Conservation (phyloP, 2,797 vertebrate genomes). For the Clarias platycephalus region DNA sequence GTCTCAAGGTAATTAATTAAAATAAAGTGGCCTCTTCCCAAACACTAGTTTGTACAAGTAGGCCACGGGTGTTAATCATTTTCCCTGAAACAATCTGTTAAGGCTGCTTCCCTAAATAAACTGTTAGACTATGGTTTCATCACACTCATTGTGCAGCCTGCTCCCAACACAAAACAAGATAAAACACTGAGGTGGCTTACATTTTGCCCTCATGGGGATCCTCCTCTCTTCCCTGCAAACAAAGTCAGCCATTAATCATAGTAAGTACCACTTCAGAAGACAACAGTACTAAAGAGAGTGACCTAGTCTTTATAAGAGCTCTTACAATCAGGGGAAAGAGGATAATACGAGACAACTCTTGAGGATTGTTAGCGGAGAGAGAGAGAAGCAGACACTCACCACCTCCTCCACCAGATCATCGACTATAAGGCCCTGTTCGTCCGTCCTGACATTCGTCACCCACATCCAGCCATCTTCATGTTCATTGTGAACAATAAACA, state of each 20-base stretch:
- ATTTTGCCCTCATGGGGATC: conserved; percentile 99
- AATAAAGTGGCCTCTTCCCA: conserved; percentile 38
- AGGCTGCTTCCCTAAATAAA: conserved; percentile 19
- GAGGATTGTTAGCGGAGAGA: background rate
- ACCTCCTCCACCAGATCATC: conserved; percentile 97
- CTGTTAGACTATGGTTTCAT: conserved; percentile 20
- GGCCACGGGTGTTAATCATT: conserved; percentile 33
- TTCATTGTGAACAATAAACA: conserved; percentile 99
- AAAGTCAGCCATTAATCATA: conserved; percentile 43
- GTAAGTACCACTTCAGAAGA: conserved; percentile 23
- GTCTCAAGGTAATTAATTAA: conserved; percentile 34
- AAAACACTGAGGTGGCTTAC: conserved; percentile 75
- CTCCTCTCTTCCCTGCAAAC: conserved; percentile 90
- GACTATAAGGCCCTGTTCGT: conserved; percentile 97
- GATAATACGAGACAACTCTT: conserved; percentile 4
- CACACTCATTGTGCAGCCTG: conserved; percentile 20
- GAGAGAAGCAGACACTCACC: conserved; percentile 75
- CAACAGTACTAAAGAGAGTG: conserved; percentile 1
- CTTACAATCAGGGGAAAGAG: conserved; percentile 19
- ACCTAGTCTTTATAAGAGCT: conserved; percentile 27
- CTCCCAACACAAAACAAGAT: conserved; percentile 4
- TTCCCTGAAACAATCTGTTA: conserved; percentile 21
- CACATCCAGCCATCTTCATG: conserved; percentile 99
- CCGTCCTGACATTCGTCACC: conserved; percentile 95
- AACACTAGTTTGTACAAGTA: conserved; percentile 23